Base-by-base conservation (phyloP, 2,113 vertebrate genomes). In the Hyaena hyaena region DNA sequence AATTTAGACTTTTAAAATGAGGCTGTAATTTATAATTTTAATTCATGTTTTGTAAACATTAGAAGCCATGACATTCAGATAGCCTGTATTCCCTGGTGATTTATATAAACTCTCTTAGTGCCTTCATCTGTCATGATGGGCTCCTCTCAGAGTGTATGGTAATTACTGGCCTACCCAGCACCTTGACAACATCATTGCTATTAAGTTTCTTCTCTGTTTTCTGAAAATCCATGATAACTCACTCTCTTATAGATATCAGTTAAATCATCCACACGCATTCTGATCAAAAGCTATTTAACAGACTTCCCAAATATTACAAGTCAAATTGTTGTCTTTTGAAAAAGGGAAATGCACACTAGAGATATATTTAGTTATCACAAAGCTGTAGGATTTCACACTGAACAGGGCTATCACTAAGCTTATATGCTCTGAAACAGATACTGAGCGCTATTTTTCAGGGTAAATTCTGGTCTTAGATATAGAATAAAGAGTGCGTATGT, bases 401-500 rank as follows among this genome's bases (percentile, higher is more conserved):
- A 55, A 33, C 23, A 83, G 16, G 43, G 24, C 10, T 76, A 33
- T 50, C 80, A 16, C 15, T 50, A 73, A 94, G 50, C 2, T 35
- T n/a, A 50, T 45, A 11, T 10, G 21, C 33, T 93, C 17, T 63
- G 63, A 88, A 45, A 88, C 4, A 33, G 2, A 35, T 21, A 23
- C 81, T 16, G 81, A 65, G 11, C 16, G 76, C 35, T 43, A 68
- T 76, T 66, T 73, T 21, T 35, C 15, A 85, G 71, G 55, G 58
- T 4, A 55, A 80, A n/a, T 43, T 86, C 55, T 79, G 26, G 28
- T 82, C 84, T 53, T 68, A 58, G 95, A 82, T 81, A 83, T 33
- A 89, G 53, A 94, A 92, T 68, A 95, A 68, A 58, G 28, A 92
- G 45, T 43, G 65, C 50, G 39, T 58, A 14, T 35, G 33, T 50